Percentiles rank a stretch among this genome's conserved stretches.
Conservation (phyloP, 2,113 vertebrate genomes). For the Cricetomys ansorgei region DNA sequence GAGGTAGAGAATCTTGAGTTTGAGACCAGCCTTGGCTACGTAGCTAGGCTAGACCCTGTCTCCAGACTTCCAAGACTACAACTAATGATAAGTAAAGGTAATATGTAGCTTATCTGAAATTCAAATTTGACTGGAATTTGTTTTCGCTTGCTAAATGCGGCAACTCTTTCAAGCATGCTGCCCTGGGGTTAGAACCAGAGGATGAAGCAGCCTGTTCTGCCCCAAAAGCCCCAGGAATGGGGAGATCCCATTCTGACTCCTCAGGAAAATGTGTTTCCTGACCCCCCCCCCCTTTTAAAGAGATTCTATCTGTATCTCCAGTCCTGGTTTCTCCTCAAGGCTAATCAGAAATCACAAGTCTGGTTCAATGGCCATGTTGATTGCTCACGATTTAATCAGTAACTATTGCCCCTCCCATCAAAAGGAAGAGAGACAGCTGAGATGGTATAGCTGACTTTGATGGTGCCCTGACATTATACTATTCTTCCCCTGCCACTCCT, state of each 20-base stretch:
- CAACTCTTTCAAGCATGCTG: neutral
- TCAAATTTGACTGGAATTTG: neutral
- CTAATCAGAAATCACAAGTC: neutral
- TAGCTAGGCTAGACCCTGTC: neutral
- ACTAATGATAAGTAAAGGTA: neutral
- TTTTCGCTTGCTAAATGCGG: slow-evolving; percentile 2
- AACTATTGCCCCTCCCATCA: neutral
- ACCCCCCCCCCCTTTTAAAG: neutral
- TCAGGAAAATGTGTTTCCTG: neutral
- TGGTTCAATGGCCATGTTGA: neutral
- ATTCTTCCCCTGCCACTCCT: neutral
- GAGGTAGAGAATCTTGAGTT: neutral
- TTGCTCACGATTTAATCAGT: neutral
- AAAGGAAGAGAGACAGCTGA: neutral
- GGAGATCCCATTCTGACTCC: neutral
- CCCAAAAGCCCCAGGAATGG: fast-evolving
- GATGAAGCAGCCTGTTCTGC: neutral
- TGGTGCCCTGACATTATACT: neutral
- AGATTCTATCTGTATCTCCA: neutral
- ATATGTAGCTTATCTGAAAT: slow-evolving; percentile 23
- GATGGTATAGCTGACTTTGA: neutral
- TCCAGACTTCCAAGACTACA: neutral
- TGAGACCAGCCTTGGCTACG: neutral
- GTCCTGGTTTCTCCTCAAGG: neutral
- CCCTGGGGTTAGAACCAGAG: neutral